phyloP scores from a whole-genome alignment of 35 echinoderm and acorn worm genomes.

The Ophioderma brevispina region DNA sequence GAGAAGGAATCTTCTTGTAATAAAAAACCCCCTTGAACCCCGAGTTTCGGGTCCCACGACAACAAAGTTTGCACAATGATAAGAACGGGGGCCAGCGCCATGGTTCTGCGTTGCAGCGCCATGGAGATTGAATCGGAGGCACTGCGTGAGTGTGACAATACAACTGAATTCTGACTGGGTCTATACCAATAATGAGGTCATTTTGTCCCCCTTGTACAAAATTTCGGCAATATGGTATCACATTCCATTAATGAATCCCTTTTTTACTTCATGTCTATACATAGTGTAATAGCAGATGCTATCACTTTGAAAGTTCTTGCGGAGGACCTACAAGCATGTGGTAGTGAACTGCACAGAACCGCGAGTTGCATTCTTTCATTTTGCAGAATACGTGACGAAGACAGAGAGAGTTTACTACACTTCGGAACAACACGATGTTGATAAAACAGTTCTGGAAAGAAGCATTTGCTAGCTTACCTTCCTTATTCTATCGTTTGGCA shows the following conservation, averaged over 20 bases:
- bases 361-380: not conserved
- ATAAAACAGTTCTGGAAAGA: not conserved
- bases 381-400: not conserved
- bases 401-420: not conserved
- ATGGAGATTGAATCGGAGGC: not conserved
- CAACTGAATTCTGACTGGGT: not conserved
- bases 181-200: not conserved
- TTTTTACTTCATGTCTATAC: slow-evolving; percentile 4
- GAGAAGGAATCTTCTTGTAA: too few relatives aligned
- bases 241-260: not conserved
- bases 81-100: not conserved
- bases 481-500: not conserved
- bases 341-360: not conserved
- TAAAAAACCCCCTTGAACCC: too few relatives aligned
- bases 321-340: not conserved
- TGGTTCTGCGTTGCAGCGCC: too few relatives aligned
- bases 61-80: not conserved
- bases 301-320: not conserved
- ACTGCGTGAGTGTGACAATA: not conserved
- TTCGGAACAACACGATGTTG: not conserved
- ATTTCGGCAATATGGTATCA: not conserved
- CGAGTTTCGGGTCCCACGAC: not conserved
- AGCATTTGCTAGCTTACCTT: not conserved
- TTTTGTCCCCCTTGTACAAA: slow-evolving; percentile 8
- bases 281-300: not conserved